Evolutionary conservation across 1,140 invertebrate genomes (phyloP), one percentile per base, ranked within the genome.

Genomic region (Delia radicum): DNA sequence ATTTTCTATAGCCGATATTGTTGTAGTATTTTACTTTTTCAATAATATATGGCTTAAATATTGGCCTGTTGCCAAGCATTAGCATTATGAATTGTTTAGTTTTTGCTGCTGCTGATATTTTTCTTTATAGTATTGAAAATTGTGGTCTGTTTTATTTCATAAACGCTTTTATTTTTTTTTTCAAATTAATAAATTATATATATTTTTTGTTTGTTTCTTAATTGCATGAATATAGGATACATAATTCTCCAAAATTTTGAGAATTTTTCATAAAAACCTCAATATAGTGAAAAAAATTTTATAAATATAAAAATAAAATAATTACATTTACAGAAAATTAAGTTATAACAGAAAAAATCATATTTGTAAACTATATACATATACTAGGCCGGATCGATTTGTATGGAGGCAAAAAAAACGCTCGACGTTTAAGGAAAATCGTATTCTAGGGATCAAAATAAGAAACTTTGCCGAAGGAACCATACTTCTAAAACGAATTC

Each of bases 131-230:
- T 69, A 37, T 37, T 69, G 29, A 69, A 69, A 37, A 37, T 18
- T 12, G 29, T 29, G 31, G 65, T 33, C 65, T 69, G 65, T 69
- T 69, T 69, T 69, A 69, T 69, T 69, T 69, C 65, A n/a, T 69
- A 69, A 69, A 69, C 37, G 21, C n/a, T 69, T 65, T 65, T 63
- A 18, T 63, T 63, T 27, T 27, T 69, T 33, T 42, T 13, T 55
- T 21, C 18, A 55, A 55, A 21, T 55, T 55, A n/a, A 55, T 55
- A 55, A 55, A 55, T 55, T 55, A 55, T 55, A 48, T 48, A 48
- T 48, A 48, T 1, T 48, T n/a, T 12, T 48, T 48, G 42, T 48
- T 37, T 7, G 8, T 37, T 10, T 48, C 42, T 48, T 15, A 55
- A 55, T 18, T 21, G 48, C n/a, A 55, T 18, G n/a, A n/a, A 21